These are phyloP conservation scores for Macrostomum lignano DNA, from an alignment of 1,140 invertebrate species.

Conservation along the genomic window DNA sequence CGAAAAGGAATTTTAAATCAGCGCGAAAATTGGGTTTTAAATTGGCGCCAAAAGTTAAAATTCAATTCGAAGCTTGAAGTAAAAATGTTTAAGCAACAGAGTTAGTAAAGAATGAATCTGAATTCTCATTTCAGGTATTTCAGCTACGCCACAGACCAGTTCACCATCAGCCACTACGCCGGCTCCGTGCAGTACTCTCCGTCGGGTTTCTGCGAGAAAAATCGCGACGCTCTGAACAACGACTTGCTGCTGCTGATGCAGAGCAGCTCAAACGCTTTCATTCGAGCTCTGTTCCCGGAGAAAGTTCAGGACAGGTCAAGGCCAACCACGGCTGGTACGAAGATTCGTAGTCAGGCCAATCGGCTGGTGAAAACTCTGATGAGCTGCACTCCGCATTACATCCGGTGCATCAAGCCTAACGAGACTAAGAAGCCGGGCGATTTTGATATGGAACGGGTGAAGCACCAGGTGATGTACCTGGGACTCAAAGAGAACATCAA, in stretches of 20 bases:
- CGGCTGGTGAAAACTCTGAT: conserved; percentile 40
- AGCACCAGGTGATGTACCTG: conserved; percentile 54
- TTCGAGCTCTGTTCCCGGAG: conserved; percentile 37
- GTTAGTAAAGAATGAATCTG: conserved; percentile 1
- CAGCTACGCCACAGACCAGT: conserved; percentile 29
- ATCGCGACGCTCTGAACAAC: conserved; percentile 41
- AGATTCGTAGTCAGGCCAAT: conserved; percentile 43
- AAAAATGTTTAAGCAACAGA: conserved; percentile 5
- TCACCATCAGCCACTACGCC: conserved; percentile 43
- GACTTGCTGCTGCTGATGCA: conserved; percentile 46
- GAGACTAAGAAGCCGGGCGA: conserved; percentile 41
- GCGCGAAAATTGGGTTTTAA: neutral
- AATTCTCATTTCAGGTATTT: neutral
- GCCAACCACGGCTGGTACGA: conserved; percentile 41
- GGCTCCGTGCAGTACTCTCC: conserved; percentile 37
- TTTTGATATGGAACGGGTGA: conserved; percentile 44
- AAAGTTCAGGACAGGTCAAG: conserved; percentile 21
- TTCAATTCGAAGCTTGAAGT: conserved; percentile 16
- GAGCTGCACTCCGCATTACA: conserved; percentile 39
- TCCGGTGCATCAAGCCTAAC: conserved; percentile 48
- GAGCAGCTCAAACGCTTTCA: conserved; percentile 35
- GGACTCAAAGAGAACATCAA: conserved; percentile 72
- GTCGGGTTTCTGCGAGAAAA: conserved; percentile 45
- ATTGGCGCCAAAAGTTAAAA: conserved; percentile 13
- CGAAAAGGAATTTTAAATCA: no score